Base-by-base conservation (phyloP, 92 coral and sea anemone genomes). In the Hydrozoanthus gracilis region DNA sequence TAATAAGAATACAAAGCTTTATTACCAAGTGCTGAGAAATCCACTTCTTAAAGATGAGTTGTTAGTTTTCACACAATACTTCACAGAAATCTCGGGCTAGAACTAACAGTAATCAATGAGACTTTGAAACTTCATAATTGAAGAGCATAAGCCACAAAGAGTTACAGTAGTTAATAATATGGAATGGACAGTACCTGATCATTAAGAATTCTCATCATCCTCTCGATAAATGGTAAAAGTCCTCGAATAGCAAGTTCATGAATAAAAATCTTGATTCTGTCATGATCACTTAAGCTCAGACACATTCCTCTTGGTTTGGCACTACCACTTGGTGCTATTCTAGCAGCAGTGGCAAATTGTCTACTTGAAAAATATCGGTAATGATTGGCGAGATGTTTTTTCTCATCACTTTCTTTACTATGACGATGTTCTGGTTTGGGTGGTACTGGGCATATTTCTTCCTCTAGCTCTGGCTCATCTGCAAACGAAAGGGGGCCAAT, bases 231-330 rank as follows among this genome's bases (percentile, higher is more conserved):
- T 68, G 95, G 98, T 20, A 95, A 86, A 51, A 96, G 91, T 3
- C 99, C 99, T 62, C 99, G 91, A 67, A 93, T 94, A 44, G 96
- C 98, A 79, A 96, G 88, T 93, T 96, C 99, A 88, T 96, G 99
- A 64, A 96, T 86, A 83, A 96, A 96, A 56, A 96, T 96, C 91
- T 92, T 96, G n/a, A 96, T 95, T 87, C 99, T 93, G 76, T 96
- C 99, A 79, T 95, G 99, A 74, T 96, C 99, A 90, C 99, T 96
- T 35, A 96, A 70, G 51, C 98, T 96, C 90, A 96, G 84, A 72
- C 96, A 94, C 89, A 95, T 79, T 13, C 99, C 99, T 86, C 95
- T 98, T 12, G 93, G 89, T 71, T 98, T 89, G 7, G 79, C 44
- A 6, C 84, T 45, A 17, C 88, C 88, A 8, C 95, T 93, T n/a